Percentiles rank a stretch among this genome's conserved stretches.
phyloP scores from a whole-genome alignment of 2,113 vertebrate species.

The Leiothrix lutea region DNA sequence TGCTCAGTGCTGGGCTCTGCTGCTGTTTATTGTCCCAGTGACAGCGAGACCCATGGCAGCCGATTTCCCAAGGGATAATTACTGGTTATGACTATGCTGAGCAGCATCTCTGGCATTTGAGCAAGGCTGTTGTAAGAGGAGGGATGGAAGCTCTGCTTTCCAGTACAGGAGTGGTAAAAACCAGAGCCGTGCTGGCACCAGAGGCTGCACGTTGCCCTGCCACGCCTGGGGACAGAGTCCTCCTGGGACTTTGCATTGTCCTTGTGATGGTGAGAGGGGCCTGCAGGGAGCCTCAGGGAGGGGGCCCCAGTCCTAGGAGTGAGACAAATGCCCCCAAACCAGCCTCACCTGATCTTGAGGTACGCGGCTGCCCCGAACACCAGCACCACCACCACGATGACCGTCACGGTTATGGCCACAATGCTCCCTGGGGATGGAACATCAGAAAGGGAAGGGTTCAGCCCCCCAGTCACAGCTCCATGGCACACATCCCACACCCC shows the following conservation, averaged over 20 bases:
- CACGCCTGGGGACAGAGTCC: fast-evolving
- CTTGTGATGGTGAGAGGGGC: neutral
- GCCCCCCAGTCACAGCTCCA: neutral
- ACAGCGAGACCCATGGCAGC: neutral
- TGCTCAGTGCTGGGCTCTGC: neutral
- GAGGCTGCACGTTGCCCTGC: neutral
- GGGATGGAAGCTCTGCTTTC: neutral
- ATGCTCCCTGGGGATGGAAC: slow-evolving; percentile 67
- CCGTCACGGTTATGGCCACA: slow-evolving; percentile 73
- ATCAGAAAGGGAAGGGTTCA: neutral
- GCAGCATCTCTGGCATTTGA: neutral
- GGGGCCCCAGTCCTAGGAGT: fast-evolving
- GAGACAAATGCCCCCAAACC: neutral
- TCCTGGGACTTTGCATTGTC: neutral
- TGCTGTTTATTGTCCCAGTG: slow-evolving; percentile 13
- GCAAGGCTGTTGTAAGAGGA: neutral
- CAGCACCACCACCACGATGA: slow-evolving; percentile 74
- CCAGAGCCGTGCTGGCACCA: fast-evolving
- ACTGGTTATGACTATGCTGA: neutral
- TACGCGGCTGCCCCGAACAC: slow-evolving; percentile 61
- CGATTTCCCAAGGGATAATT: neutral
- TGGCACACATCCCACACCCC: neutral
- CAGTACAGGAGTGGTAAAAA: fast-evolving
- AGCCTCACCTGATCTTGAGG: slow-evolving; percentile 79
- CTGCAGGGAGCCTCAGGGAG: neutral